Evolutionary conservation across 2,797 vertebrate species (phyloP).

Genomic region (Arrhamphus sclerolepis): DNA sequence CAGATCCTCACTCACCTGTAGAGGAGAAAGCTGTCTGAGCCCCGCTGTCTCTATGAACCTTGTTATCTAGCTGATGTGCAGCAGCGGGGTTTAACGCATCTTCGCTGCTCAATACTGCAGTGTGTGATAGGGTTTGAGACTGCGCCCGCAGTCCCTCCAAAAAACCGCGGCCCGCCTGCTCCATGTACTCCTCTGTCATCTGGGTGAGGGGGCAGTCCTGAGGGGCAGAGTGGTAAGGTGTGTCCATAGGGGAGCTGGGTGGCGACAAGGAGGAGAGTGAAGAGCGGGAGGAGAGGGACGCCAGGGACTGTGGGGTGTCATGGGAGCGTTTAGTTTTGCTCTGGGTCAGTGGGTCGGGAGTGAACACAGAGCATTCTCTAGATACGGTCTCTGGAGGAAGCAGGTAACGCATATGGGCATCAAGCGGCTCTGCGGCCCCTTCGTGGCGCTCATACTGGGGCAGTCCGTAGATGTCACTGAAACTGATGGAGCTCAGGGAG

Average conservation of each 20-base stretch:
- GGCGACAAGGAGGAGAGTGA: conserved; percentile 96
- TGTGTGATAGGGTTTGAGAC: conserved; percentile 66
- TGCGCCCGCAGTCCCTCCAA: conserved; percentile 87
- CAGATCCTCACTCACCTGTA: conserved; percentile 63
- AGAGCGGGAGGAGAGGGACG: conserved; percentile 94
- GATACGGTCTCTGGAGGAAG: conserved; percentile 83
- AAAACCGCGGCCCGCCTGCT: conserved; percentile 86
- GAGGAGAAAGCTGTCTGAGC: conserved; percentile 75
- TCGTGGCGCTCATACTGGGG: conserved; percentile 93
- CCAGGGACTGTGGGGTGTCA: conserved; percentile 93
- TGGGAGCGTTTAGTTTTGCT: conserved; percentile 87
- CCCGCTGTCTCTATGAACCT: conserved; percentile 81
- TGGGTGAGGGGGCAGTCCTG: conserved; percentile 91
- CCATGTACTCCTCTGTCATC: conserved; percentile 92
- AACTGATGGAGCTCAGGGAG: conserved; percentile 96
- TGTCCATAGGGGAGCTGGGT: conserved; percentile 96
- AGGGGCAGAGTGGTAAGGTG: conserved; percentile 88
- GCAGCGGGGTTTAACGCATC: conserved; percentile 55
- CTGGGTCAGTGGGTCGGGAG: conserved; percentile 72
- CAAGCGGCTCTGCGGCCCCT: conserved; percentile 72
- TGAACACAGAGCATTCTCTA: conserved; percentile 75
- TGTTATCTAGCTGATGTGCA: conserved; percentile 79
- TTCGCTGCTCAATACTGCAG: conserved; percentile 72
- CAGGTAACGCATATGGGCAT: conserved; percentile 89
- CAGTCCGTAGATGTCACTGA: conserved; percentile 96